These are phyloP conservation scores for Ptychoptera albimana DNA, from an alignment of 2,888 invertebrate genomes.

Conservation along the genomic window DNA sequence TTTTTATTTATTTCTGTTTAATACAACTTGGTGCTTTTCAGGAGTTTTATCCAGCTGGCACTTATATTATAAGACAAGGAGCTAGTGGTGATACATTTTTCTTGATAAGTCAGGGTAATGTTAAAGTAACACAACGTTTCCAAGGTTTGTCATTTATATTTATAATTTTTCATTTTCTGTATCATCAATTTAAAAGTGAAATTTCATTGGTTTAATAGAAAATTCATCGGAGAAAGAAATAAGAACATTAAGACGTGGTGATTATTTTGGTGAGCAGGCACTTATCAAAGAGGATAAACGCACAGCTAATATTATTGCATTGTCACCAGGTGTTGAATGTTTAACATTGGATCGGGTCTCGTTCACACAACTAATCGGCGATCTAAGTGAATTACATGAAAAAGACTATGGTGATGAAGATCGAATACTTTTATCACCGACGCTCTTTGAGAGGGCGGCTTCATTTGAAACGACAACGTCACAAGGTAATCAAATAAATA, in stretches of 20 bases:
- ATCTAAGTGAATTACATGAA: conserved; percentile 54
- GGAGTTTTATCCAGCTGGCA: conserved; percentile 70
- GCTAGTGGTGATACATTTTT: conserved; percentile 81
- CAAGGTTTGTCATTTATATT: conserved; percentile 26
- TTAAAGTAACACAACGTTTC: conserved; percentile 52
- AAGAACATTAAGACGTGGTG: conserved; percentile 52
- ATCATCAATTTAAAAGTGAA: not conserved
- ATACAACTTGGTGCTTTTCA: conserved; percentile 19
- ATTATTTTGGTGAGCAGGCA: conserved; percentile 83
- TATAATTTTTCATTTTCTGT: conserved; percentile 10
- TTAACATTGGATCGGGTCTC: conserved; percentile 67
- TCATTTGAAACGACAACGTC: conserved; percentile 24
- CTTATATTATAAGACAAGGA: conserved; percentile 70
- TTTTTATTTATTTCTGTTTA: not conserved
- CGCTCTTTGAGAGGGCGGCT: too few relatives aligned
- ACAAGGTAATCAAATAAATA: conserved; percentile 16
- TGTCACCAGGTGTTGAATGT: conserved; percentile 70
- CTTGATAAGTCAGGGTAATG: conserved; percentile 72
- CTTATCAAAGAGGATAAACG: conserved; percentile 72
- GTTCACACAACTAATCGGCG: conserved; percentile 60
- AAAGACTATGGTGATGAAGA: conserved; percentile 57
- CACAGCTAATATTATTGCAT: conserved; percentile 84
- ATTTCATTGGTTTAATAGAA: not conserved
- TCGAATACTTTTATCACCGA: conserved; percentile 22
- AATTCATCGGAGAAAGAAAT: conserved; percentile 43